These are phyloP conservation scores for Xyrauchen texanus DNA, from an alignment of 2,113 vertebrate species.

Conservation along the genomic window DNA sequence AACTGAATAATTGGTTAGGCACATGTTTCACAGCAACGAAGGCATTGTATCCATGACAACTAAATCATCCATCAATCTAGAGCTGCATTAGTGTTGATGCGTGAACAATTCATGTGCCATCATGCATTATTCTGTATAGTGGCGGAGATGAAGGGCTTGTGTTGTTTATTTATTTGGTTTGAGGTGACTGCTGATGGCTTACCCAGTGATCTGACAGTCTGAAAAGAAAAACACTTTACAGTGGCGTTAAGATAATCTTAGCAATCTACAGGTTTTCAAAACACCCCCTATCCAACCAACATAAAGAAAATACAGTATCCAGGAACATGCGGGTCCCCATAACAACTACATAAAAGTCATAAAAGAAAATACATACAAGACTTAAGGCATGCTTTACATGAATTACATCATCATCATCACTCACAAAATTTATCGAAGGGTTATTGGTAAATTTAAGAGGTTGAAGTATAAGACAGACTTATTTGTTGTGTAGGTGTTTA, in stretches of 20 bases:
- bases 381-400: too few relatives aligned
- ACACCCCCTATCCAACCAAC: not conserved
- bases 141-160: not conserved
- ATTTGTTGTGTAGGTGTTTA: too few relatives aligned
- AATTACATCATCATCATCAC: too few relatives aligned
- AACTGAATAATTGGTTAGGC: constrained; percentile 38
- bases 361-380: too few relatives aligned
- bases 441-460: too few relatives aligned
- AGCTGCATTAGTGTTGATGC: not conserved
- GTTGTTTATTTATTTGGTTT: constrained; percentile 39
- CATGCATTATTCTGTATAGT: not conserved
- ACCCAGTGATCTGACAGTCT: constrained; percentile 63
- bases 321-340: constrained; percentile 52
- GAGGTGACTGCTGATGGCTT: constrained; percentile 49
- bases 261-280: constrained; percentile 53
- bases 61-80: constrained; percentile 38
- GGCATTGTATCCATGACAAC: constrained; percentile 29
- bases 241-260: constrained; percentile 53
- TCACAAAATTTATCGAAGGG: too few relatives aligned
- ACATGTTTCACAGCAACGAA: constrained; percentile 20
- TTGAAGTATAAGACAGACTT: too few relatives aligned
- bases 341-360: not conserved
- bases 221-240: constrained; percentile 64
- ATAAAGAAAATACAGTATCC: constrained; percentile 27
- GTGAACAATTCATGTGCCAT: constrained; percentile 31